phyloP scores from a whole-genome alignment of 1,140 invertebrate species.

The Hesperophylax magnus region DNA sequence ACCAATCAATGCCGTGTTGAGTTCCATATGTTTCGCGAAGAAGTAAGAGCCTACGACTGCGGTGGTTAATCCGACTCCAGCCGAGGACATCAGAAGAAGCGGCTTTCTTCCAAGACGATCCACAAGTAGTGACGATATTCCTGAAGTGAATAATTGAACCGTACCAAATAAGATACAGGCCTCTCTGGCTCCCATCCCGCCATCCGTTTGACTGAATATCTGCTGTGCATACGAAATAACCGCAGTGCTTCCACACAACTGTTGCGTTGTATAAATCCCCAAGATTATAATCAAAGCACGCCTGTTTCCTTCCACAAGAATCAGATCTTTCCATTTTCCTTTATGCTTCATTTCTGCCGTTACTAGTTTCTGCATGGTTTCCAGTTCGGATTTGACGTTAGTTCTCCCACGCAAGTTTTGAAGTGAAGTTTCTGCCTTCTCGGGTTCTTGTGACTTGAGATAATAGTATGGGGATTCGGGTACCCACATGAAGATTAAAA shows the following conservation, averaged over 20 bases:
- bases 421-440: constrained; percentile 75
- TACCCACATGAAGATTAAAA: constrained; percentile 77
- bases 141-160: constrained; percentile 77
- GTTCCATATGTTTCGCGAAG: constrained; percentile 67
- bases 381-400: constrained; percentile 75
- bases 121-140: constrained; percentile 76
- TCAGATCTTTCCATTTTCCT: constrained; percentile 73
- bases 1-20: constrained; percentile 65
- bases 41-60: constrained; percentile 76
- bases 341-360: constrained; percentile 71
- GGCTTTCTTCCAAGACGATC: constrained; percentile 81
- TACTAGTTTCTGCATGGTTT: constrained; percentile 73
- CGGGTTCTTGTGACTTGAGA: constrained; percentile 70
- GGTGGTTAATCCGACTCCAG: constrained; percentile 71
- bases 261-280: constrained; percentile 80
- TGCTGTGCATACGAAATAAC: constrained; percentile 82
- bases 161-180: constrained; percentile 77
- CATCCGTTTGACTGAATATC: constrained; percentile 76
- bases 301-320: constrained; percentile 72
- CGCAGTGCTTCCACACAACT: constrained; percentile 83
- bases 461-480: constrained; percentile 86
- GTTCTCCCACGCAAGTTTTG: constrained; percentile 73
- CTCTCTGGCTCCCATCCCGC: constrained; percentile 66
- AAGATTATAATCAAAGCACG: constrained; percentile 77
- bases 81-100: constrained; percentile 75